Base-by-base conservation (phyloP, 2,888 invertebrate genomes). In the Nomada ruficornis region DNA sequence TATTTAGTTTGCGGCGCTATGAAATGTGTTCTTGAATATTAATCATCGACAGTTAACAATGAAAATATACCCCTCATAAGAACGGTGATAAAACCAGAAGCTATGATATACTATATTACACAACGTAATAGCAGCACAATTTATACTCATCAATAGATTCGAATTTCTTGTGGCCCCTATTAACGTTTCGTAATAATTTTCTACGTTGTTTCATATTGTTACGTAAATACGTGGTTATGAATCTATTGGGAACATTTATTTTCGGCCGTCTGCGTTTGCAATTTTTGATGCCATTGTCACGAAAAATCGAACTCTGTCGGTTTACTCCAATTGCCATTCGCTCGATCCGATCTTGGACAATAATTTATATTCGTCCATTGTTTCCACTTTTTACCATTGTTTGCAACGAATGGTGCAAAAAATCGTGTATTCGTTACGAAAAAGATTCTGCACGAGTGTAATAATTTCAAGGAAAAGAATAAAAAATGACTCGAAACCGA, bases 301-400 rank as follows among this genome's bases (percentile, higher is more conserved):
- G 15, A 63, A 20, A 50, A 63, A 70, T 71, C 55, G 47, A 55
- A 23, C 5, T 26, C n/a, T 13, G 5, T n/a, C 1, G 20, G 10
- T 47, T 54, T 64, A 11, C 36, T 47, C 47, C 47, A 2, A 13
- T 3, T 18, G 60, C 62, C 29, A 11, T 29, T 1, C 1, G 2
- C 26, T n/a, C 20, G 42, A 60, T 70, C 20, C 44, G 23, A 26
- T 54, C 44, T n/a, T 29, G 54, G 4, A 29, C 13, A 62, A 70
- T 70, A 62, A 70, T 70, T 70, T 62, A 54, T 54, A 26, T 47
- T 5, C 36, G 36, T 26, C 26, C 36, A 36, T 36, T 36, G 36
- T 36, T 7, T 36, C 36, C 36, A 36, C 7, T 7, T 36, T 36
- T 36, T 1, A 7, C 26, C 42, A 1, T 47, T 18, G 55, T 67